phyloP scores from a whole-genome alignment of 2,888 invertebrate species.

The Cynaeus angustus region DNA sequence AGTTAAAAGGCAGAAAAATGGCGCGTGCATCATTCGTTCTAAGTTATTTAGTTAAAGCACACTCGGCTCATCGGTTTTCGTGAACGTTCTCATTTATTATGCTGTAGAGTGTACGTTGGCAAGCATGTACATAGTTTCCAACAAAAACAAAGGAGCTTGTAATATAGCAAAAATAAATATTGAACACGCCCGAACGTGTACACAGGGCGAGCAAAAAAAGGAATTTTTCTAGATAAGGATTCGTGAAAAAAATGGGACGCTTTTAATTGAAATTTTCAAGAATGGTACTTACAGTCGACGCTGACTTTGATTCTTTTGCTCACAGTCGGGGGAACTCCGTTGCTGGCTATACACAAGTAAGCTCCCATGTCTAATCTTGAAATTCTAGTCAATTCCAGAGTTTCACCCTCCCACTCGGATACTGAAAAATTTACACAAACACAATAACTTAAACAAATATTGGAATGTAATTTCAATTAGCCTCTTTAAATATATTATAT shows the following conservation, averaged over 20 bases:
- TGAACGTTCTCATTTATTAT: conserved; percentile 26
- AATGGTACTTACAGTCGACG: conserved; percentile 89
- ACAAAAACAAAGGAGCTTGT: conserved; percentile 26
- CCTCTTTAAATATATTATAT: conserved; percentile 53
- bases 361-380: conserved; percentile 93
- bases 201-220: conserved; percentile 6
- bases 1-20: conserved; percentile 34
- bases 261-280: conserved; percentile 35
- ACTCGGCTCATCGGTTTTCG: conserved; percentile 13
- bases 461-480: conserved; percentile 51
- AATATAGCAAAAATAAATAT: conserved; percentile 34
- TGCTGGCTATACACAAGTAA: conserved; percentile 93
- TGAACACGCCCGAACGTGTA: conserved; percentile 12
- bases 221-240: conserved; percentile 1
- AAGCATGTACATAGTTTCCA: conserved; percentile 11
- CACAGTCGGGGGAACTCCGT: conserved; percentile 91
- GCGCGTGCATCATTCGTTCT: conserved; percentile 13
- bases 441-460: conserved; percentile 51
- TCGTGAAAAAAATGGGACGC: conserved; percentile 5
- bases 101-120: conserved; percentile 18
- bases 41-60: conserved; percentile 25
- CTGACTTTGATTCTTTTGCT: conserved; percentile 94
- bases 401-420: conserved; percentile 88
- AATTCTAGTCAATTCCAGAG: conserved; percentile 87
- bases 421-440: conserved; percentile 74